Evolutionary conservation across 1,140 invertebrate species (phyloP).

Genomic region (Mactra quadrangularis): DNA sequence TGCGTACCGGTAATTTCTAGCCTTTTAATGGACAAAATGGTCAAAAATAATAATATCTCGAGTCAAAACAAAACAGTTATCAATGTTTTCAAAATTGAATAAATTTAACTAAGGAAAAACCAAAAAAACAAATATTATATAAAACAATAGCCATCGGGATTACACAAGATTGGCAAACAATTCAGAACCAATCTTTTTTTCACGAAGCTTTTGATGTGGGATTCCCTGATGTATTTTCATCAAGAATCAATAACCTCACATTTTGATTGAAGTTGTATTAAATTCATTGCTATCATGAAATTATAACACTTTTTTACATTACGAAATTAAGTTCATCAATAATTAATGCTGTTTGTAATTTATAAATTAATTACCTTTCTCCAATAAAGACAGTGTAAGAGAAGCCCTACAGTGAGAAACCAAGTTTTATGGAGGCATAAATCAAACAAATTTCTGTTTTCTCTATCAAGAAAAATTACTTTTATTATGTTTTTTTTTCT

Average conservation of each 20-base stretch:
- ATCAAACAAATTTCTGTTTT: conserved; percentile 26
- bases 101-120: no score
- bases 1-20: no score
- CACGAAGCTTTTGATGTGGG: no score
- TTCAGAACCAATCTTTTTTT: no score
- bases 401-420: conserved; percentile 13
- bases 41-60: no score
- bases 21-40: no score
- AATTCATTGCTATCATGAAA: conserved; percentile 36
- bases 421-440: conserved; percentile 18
- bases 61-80: no score
- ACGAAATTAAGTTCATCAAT: conserved; percentile 52
- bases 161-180: no score
- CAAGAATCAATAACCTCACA: conserved; percentile 21
- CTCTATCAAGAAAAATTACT: conserved; percentile 17
- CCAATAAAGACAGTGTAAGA: neutral
- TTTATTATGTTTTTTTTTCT: neutral
- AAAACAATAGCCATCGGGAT: no score
- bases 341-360: conserved; percentile 57
- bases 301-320: conserved; percentile 52
- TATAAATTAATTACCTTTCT: conserved; percentile 49
- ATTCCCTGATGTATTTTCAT: no score
- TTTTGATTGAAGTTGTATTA: conserved; percentile 31
- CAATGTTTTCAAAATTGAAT: no score
- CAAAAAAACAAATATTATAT: no score